These are phyloP conservation scores for Ceratosolen fusciceps DNA, from an alignment of 1,140 invertebrate species.

Conservation along the genomic window DNA sequence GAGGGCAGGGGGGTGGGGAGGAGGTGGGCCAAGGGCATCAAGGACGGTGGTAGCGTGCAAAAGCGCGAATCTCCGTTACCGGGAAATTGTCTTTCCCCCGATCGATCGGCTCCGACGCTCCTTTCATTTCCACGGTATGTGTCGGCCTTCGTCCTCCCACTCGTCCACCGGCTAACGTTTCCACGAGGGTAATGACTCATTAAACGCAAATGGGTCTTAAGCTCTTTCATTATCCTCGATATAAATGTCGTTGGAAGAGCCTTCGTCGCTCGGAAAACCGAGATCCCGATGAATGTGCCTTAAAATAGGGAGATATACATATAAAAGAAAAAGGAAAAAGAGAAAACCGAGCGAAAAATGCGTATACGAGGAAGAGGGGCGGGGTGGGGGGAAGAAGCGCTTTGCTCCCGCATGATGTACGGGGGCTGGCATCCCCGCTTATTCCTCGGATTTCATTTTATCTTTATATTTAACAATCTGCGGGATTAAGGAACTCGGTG, in stretches of 20 bases:
- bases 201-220: slow-evolving; percentile 12
- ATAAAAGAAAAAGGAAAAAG: no score
- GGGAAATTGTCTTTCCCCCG: neutral
- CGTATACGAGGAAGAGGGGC: no score
- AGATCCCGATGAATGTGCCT: neutral
- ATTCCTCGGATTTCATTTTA: neutral
- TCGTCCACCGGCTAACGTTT: neutral
- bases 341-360: no score
- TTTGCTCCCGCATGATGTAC: no score
- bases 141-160: neutral
- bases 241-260: neutral
- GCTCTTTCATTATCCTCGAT: neutral
- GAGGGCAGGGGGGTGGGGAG: neutral
- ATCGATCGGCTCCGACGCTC: neutral
- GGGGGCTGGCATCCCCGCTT: neutral
- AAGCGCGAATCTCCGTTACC: neutral
- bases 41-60: no score
- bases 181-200: neutral
- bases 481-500: slow-evolving; percentile 17
- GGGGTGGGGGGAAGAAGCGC: no score
- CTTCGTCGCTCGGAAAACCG: neutral
- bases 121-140: neutral
- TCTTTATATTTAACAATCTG: neutral
- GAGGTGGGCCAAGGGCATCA: no score
- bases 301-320: neutral